Conservation (phyloP, 1,140 invertebrate genomes). For the Armadillidium nasatum region DNA sequence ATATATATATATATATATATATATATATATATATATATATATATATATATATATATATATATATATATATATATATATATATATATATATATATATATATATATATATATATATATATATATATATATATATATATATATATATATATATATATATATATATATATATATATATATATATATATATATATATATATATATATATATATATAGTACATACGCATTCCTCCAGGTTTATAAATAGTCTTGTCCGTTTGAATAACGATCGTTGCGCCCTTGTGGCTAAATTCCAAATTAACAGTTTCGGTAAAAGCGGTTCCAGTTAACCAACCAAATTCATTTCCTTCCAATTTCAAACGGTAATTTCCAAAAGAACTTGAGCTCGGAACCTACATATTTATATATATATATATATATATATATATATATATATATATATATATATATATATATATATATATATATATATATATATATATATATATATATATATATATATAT, state of each 20-base stretch:
- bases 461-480: too few species aligned
- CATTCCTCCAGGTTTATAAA: constrained; percentile 89
- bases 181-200: constrained; percentile 15
- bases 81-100: too few species aligned
- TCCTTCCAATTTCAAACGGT: constrained; percentile 81
- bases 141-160: background rate
- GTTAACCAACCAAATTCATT: constrained; percentile 75
- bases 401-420: constrained; percentile 9
- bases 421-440: background rate
- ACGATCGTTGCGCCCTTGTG: constrained; percentile 91
- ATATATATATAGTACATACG: constrained; percentile 53
- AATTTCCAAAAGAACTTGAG: constrained; percentile 72
- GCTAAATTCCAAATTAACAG: constrained; percentile 71
- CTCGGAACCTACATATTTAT: constrained; percentile 61
- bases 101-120: too few species aligned
- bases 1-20: too few species aligned
- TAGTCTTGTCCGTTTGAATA: constrained; percentile 89
- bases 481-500: too few species aligned
- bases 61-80: too few species aligned
- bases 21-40: too few species aligned
- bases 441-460: background rate
- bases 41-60: too few species aligned
- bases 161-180: constrained; percentile 15
- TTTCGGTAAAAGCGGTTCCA: constrained; percentile 76
- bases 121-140: too few species aligned